Evolutionary conservation across 2,113 vertebrate genomes (phyloP).

Genomic region (Ochotona curzoniae): DNA sequence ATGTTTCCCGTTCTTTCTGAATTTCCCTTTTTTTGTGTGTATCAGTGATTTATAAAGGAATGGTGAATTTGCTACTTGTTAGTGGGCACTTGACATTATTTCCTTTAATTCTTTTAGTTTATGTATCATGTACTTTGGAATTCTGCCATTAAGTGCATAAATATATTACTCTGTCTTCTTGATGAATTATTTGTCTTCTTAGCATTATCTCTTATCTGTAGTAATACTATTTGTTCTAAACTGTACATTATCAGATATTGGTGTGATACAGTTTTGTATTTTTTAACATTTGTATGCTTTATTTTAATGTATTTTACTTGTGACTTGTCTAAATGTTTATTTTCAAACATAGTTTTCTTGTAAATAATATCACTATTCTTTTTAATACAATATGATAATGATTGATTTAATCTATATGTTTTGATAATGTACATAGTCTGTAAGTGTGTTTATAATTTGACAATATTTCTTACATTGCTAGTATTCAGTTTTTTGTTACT

Average conservation of each 20-base stretch:
- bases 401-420: constrained; percentile 28
- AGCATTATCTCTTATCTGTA: background rate
- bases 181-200: background rate
- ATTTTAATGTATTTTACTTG: constrained; percentile 5
- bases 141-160: background rate
- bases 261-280: background rate
- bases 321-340: background rate
- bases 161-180: background rate
- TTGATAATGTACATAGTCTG: rapidly evolving
- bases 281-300: background rate
- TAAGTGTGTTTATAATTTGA: background rate
- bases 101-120: background rate
- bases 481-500: background rate
- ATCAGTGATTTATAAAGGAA: background rate
- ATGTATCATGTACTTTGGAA: background rate
- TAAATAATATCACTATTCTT: background rate
- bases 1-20: background rate
- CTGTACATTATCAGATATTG: background rate
- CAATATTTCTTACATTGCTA: background rate
- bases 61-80: background rate
- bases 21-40: background rate
- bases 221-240: background rate
- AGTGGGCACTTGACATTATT: background rate
- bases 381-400: background rate
- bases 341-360: background rate